A percentile compares a stretch with the other conserved stretches of the same genome.
These are phyloP conservation scores for Tragulus kanchil DNA, from an alignment of 2,113 vertebrate species.

Conservation along the genomic window DNA sequence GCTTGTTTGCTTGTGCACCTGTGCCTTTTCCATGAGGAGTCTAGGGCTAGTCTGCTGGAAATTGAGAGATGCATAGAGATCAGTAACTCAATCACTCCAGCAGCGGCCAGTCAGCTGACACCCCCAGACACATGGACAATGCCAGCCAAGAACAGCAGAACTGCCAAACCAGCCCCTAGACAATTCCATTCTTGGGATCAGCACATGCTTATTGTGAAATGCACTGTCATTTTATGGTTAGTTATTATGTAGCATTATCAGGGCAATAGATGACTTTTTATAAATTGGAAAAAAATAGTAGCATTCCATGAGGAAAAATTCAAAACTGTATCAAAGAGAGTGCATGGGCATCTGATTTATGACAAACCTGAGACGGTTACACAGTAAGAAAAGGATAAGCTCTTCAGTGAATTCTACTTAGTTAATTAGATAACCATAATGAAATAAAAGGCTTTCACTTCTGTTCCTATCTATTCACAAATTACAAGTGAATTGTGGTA, in stretches of 20 bases:
- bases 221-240: not conserved
- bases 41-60: not conserved
- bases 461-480: not conserved
- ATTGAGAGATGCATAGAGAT: not conserved
- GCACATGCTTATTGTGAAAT: not conserved
- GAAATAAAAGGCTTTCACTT: not conserved
- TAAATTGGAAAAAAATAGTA: no score
- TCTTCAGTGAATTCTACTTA: not conserved
- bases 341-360: not conserved
- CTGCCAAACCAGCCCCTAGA: not conserved
- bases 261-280: not conserved
- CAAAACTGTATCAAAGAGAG: not conserved
- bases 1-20: slow-evolving; percentile 47
- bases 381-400: not conserved
- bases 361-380: not conserved
- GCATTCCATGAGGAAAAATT: no score
- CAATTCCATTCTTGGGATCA: not conserved
- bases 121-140: not conserved
- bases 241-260: not conserved
- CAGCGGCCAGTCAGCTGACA: not conserved
- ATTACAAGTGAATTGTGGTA: not conserved
- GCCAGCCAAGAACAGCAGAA: not conserved
- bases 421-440: not conserved
- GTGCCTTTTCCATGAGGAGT: slow-evolving; percentile 34
- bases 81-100: not conserved